Conservation (phyloP, 2,888 invertebrate genomes). For the Amphipyra tragopoginis region DNA sequence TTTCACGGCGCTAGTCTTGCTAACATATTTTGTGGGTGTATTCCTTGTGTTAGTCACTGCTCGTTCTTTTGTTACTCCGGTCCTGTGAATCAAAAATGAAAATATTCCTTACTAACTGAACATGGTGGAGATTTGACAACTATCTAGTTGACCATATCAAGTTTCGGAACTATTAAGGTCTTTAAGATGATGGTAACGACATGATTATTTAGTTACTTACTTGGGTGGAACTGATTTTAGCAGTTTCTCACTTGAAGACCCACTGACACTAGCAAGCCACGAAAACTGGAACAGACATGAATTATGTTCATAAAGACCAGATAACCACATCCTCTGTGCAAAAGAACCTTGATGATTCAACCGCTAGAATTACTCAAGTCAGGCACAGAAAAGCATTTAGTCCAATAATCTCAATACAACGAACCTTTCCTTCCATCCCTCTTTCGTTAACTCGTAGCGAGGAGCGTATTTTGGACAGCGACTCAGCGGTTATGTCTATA, state of each 20-base stretch:
- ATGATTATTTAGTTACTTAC: slow-evolving; percentile 64
- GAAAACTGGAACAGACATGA: slow-evolving; percentile 72
- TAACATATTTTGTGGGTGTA: slow-evolving; percentile 70
- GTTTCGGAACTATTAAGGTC: too few relatives aligned
- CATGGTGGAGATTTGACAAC: not conserved
- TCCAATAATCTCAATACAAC: not conserved
- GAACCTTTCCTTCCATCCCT: slow-evolving; percentile 84
- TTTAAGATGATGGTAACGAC: too few relatives aligned
- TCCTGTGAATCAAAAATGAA: slow-evolving; percentile 62
- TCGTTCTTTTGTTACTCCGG: slow-evolving; percentile 75
- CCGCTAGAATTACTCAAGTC: too few relatives aligned
- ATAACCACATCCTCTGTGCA: too few relatives aligned
- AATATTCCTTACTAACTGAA: too few relatives aligned
- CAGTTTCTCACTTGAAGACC: slow-evolving; percentile 75
- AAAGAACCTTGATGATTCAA: too few relatives aligned
- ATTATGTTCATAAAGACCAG: not conserved
- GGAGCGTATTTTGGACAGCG: slow-evolving; percentile 82
- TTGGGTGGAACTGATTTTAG: slow-evolving; percentile 71
- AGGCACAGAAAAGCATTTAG: too few relatives aligned
- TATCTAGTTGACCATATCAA: too few relatives aligned
- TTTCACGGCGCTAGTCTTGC: slow-evolving; percentile 70
- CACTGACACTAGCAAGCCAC: slow-evolving; percentile 76
- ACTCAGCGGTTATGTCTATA: slow-evolving; percentile 82
- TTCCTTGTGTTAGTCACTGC: slow-evolving; percentile 69
- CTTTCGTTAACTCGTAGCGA: slow-evolving; percentile 83